Evolutionary conservation across 1,140 invertebrate genomes (phyloP).

Genomic region (Drosophila truncata): DNA sequence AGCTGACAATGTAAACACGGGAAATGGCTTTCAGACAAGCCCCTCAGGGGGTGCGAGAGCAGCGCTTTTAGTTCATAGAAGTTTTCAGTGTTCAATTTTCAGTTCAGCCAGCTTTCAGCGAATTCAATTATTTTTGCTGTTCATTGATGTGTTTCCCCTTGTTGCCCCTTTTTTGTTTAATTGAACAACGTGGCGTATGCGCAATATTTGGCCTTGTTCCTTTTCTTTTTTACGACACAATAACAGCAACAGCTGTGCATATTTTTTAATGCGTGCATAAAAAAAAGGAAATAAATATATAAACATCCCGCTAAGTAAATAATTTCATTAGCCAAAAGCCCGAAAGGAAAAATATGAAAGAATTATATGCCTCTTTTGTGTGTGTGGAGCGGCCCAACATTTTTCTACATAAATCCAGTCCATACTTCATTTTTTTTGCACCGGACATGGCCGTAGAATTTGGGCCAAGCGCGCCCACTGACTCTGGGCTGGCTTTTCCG

Average conservation of each 20-base stretch:
- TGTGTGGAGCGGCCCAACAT: constrained; percentile 22
- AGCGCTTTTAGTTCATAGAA: constrained; percentile 25
- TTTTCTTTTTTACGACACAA: constrained; percentile 15
- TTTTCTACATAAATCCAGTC: constrained; percentile 38
- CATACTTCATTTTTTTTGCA: constrained; percentile 31
- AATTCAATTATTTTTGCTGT: constrained; percentile 37
- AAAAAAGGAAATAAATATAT: constrained; percentile 14
- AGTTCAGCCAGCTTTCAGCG: constrained; percentile 2
- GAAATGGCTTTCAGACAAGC: constrained; percentile 34
- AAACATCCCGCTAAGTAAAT: constrained; percentile 60
- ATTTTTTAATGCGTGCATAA: constrained; percentile 19
- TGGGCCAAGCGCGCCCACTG: constrained; percentile 77
- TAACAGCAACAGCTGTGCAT: constrained; percentile 18
- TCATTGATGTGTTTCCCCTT: constrained; percentile 13
- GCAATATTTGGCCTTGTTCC: constrained; percentile 23
- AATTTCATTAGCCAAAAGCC: constrained; percentile 69
- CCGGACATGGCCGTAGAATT: constrained; percentile 74
- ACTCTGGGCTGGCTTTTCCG: constrained; percentile 9
- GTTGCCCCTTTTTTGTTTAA: constrained; percentile 44
- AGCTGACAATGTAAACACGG: constrained; percentile 42
- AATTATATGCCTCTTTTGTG: constrained; percentile 16
- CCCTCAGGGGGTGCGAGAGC: constrained; percentile 7
- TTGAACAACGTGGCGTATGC: constrained; percentile 50
- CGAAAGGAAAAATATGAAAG: constrained; percentile 16
- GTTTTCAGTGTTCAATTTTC: constrained; percentile 13